A percentile compares a stretch with the other conserved stretches of the same genome.
Conservation (phyloP, 1,140 invertebrate species). For the Probaryconus sp. region DNA sequence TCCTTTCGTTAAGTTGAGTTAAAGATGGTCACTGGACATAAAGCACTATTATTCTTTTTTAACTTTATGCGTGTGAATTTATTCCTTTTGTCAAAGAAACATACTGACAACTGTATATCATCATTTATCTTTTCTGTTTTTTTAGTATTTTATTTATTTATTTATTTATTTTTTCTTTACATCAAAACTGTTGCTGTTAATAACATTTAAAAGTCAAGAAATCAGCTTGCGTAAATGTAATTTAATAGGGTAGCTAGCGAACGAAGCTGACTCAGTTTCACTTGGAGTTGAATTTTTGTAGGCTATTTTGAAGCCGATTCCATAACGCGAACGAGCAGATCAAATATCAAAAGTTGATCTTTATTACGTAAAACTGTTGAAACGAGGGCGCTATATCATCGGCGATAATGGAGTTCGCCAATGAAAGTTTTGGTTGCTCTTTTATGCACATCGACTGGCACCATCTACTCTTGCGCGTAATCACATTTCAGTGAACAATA, state of each 20-base stretch:
- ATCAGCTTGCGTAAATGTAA: too few species aligned
- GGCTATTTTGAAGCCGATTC: too few species aligned
- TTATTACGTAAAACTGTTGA: slow-evolving; percentile 27
- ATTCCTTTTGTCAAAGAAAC: slow-evolving; percentile 2
- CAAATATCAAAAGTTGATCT: slow-evolving; percentile 17
- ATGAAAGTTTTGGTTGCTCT: slow-evolving; percentile 34
- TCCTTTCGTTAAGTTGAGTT: slow-evolving; percentile 20
- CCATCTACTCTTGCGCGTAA: slow-evolving; percentile 57
- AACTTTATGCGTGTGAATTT: slow-evolving; percentile 3
- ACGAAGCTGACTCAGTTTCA: too few species aligned
- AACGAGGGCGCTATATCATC: slow-evolving; percentile 9
- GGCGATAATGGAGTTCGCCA: slow-evolving; percentile 25
- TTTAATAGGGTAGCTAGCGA: too few species aligned
- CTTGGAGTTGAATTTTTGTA: too few species aligned
- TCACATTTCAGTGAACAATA: slow-evolving; percentile 71
- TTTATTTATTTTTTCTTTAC: too few species aligned
- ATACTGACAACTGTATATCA: background rate
- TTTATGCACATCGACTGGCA: background rate
- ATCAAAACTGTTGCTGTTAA: too few species aligned
- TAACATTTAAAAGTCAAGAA: too few species aligned
- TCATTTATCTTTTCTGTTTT: background rate
- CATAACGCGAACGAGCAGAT: too few species aligned
- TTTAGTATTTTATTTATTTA: too few species aligned
- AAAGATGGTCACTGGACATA: slow-evolving; percentile 24
- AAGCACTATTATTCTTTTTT: background rate